A percentile compares a stretch with the other conserved stretches of the same genome.
These are phyloP conservation scores for Upupa epops DNA, from an alignment of 2,113 vertebrate species.

Conservation along the genomic window DNA sequence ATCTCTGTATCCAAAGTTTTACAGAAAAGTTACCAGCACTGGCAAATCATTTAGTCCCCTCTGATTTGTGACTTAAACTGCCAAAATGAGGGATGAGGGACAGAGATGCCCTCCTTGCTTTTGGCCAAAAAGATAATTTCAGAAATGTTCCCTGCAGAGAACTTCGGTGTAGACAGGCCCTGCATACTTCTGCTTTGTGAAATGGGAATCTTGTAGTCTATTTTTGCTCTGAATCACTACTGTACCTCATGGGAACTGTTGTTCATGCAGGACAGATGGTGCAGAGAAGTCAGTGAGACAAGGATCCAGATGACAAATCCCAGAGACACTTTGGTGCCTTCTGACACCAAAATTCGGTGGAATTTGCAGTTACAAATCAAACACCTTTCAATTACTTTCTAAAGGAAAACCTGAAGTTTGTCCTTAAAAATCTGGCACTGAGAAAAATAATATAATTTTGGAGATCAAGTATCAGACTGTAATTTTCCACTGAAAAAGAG, in stretches of 20 bases:
- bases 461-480: neutral
- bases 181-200: neutral
- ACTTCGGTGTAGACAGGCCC: neutral
- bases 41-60: neutral
- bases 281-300: neutral
- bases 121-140: neutral
- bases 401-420: neutral
- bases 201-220: neutral
- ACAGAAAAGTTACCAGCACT: neutral
- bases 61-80: neutral
- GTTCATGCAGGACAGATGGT: neutral
- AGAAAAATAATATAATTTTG: neutral
- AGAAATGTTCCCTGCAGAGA: neutral
- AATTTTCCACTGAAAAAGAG: neutral
- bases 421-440: neutral
- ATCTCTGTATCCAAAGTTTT: neutral
- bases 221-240: conserved; percentile 15
- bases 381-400: neutral
- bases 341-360: neutral
- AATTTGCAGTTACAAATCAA: neutral
- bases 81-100: neutral
- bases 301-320: neutral
- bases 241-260: neutral
- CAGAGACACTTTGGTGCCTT: conserved; percentile 1
- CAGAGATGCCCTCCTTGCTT: neutral